Percentiles rank a stretch among this genome's conserved stretches.
Evolutionary conservation across 2,113 vertebrate genomes (phyloP).

Genomic region (Sakesphorus luctuosus): DNA sequence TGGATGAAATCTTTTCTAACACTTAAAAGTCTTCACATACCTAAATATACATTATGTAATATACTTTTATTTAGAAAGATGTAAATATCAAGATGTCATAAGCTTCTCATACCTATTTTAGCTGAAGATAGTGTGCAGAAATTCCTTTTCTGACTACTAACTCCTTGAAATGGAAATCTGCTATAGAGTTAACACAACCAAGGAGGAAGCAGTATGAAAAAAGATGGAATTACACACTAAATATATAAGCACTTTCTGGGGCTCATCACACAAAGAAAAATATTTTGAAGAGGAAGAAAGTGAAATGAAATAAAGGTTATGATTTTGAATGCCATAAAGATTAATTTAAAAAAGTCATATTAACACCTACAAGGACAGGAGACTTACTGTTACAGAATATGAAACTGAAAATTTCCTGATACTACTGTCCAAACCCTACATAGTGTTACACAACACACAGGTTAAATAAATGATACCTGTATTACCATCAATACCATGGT

Average conservation of each 20-base stretch:
- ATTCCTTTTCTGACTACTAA: background rate
- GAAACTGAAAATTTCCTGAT: background rate
- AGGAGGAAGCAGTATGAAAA: background rate
- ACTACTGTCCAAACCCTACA: background rate
- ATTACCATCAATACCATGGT: background rate
- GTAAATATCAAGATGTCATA: background rate
- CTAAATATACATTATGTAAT: background rate
- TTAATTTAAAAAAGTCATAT: too few relatives aligned
- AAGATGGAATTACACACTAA: background rate
- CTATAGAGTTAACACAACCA: background rate
- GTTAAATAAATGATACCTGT: background rate
- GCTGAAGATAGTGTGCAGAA: background rate
- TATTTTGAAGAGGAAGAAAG: background rate
- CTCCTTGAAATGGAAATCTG: background rate
- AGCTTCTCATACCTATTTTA: background rate
- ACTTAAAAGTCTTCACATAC: background rate
- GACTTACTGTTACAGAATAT: background rate
- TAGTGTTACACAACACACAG: accelerated
- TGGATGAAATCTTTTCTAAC: background rate
- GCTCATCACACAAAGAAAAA: background rate
- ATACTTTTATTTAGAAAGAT: background rate
- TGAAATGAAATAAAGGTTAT: background rate
- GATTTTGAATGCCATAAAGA: background rate
- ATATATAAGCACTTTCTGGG: background rate
- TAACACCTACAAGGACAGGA: background rate